Percentiles rank a stretch among this genome's conserved stretches.
phyloP scores from a whole-genome alignment of 2,888 invertebrate species.

The Adineta ricciae region DNA sequence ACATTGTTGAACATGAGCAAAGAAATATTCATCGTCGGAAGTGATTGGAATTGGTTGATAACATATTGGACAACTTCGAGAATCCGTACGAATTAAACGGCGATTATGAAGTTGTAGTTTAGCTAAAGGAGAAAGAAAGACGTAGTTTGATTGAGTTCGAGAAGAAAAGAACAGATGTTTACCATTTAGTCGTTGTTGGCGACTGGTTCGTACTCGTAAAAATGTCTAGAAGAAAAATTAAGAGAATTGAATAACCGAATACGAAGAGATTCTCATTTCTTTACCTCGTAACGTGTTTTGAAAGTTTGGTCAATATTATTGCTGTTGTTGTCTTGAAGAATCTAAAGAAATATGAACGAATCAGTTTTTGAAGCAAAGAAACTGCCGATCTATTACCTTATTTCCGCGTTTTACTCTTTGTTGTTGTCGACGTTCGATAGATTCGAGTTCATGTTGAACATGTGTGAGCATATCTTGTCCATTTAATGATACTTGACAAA shows the following conservation, averaged over 20 bases:
- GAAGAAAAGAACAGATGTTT: not conserved
- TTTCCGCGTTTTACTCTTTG: not conserved
- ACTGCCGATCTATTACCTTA: not conserved
- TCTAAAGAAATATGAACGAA: too few relatives aligned
- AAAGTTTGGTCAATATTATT: slow-evolving; percentile 16
- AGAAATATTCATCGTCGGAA: not conserved
- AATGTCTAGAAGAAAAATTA: not conserved
- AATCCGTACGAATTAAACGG: not conserved
- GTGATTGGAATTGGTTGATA: not conserved
- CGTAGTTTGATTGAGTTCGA: not conserved
- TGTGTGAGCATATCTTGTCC: not conserved
- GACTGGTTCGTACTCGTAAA: slow-evolving; percentile 14
- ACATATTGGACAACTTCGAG: slow-evolving; percentile 20
- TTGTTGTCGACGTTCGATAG: not conserved
- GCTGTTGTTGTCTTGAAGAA: not conserved
- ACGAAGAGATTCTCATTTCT: too few relatives aligned
- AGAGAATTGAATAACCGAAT: too few relatives aligned
- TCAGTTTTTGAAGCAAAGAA: too few relatives aligned
- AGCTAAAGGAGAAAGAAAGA: too few relatives aligned
- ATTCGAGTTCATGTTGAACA: not conserved
- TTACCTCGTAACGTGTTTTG: slow-evolving; percentile 8
- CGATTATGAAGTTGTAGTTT: not conserved
- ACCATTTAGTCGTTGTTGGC: slow-evolving; percentile 11
- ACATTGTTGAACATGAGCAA: slow-evolving; percentile 19
- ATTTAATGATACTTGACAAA: slow-evolving; percentile 16